A percentile compares a stretch with the other conserved stretches of the same genome.
Evolutionary conservation across 2,888 invertebrate genomes (phyloP).

Genomic region (Hypercompe scribonia): DNA sequence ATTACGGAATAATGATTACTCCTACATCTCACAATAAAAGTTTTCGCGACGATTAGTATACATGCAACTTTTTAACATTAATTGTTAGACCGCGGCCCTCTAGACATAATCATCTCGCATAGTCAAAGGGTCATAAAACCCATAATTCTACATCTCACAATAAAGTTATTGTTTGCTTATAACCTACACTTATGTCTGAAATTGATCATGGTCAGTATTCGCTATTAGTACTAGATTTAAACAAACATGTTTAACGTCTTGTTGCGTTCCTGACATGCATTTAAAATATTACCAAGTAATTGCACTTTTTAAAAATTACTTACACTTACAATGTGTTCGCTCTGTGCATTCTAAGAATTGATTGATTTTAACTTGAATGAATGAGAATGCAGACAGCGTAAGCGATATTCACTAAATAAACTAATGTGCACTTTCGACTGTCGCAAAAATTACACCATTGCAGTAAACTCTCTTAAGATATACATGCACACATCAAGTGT

Average conservation of each 20-base stretch:
- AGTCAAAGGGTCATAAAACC: not conserved
- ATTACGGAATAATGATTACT: not conserved
- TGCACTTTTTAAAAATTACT: not conserved
- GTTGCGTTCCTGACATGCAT: not conserved
- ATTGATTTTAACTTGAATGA: too few species aligned
- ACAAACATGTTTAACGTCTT: not conserved
- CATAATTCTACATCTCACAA: not conserved
- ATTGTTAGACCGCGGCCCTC: not conserved
- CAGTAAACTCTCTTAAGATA: not conserved
- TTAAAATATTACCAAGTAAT: not conserved
- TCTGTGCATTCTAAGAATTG: not conserved
- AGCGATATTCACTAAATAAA: not conserved
- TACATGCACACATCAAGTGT: conserved; percentile 36
- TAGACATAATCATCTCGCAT: not conserved
- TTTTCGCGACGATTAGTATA: not conserved
- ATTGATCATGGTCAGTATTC: not conserved
- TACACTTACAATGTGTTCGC: not conserved
- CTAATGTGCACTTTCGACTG: not conserved
- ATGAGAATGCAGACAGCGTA: not conserved
- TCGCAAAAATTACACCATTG: not conserved
- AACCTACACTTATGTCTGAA: too few species aligned
- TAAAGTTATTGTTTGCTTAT: not conserved
- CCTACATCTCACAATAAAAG: not conserved
- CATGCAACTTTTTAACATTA: not conserved
- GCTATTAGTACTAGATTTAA: not conserved